phyloP scores from a whole-genome alignment of 1,140 invertebrate species.

The Aphelenchoides fujianensis region DNA sequence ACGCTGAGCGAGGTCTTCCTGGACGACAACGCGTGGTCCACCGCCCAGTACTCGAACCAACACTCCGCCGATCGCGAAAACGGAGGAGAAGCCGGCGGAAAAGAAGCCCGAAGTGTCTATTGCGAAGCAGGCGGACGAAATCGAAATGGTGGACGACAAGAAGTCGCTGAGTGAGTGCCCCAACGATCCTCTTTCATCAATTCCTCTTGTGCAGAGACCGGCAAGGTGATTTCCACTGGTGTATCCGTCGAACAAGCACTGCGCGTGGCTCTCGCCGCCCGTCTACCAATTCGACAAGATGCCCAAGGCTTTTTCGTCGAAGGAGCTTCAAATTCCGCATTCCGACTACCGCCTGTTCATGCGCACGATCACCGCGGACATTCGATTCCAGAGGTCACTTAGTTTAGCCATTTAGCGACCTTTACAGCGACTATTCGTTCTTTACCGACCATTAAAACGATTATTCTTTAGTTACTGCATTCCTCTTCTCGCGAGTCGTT shows the following conservation, averaged over 20 bases:
- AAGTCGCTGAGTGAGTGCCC: conserved; percentile 12
- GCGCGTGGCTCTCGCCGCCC: conserved; percentile 33
- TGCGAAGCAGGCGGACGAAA: neutral
- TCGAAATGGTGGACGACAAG: conserved; percentile 13
- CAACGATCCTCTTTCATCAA: conserved; percentile 13
- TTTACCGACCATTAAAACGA: too few relatives aligned
- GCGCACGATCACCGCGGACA: conserved; percentile 15
- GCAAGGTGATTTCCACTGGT: conserved; percentile 28
- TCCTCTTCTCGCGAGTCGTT: conserved; percentile 45
- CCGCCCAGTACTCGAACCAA: neutral
- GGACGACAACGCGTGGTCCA: neutral
- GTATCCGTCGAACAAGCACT: conserved; percentile 25
- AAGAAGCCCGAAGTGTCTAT: neutral
- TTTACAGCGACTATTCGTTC: too few relatives aligned
- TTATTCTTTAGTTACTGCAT: conserved; percentile 34
- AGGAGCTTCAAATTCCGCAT: conserved; percentile 2
- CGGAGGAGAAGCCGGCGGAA: neutral
- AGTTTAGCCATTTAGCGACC: too few relatives aligned
- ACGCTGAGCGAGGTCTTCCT: neutral
- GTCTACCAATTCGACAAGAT: conserved; percentile 28
- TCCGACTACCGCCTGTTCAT: conserved; percentile 5
- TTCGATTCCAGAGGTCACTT: conserved; percentile 21
- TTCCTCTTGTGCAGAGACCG: conserved; percentile 32
- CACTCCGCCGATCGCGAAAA: neutral
- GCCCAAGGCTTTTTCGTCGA: conserved; percentile 30